Evolutionary conservation across 2,113 vertebrate species (phyloP), one percentile per base, ranked within the genome.

Genomic region (Dromiciops gliroides): DNA sequence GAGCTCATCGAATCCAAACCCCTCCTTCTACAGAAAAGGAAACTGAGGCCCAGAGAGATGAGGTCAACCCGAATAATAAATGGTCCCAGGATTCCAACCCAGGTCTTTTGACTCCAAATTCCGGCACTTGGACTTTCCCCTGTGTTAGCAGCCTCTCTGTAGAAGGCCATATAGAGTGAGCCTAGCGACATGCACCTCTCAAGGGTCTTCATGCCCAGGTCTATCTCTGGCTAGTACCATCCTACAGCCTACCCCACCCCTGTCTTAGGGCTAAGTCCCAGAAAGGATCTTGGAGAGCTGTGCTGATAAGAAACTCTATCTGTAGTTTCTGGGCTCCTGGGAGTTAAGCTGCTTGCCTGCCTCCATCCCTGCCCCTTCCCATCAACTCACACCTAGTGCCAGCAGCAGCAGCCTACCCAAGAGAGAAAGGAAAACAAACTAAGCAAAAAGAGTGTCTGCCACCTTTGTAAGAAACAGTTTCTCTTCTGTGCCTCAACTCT

Each of bases 21-120:
- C 88, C 8, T 52, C 52, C 88, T 89, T 96, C 94, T 95, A 95
- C 90, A 95, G 44, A 37, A 92, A 56, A 93, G 48, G 94, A 92
- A 95, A 92, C 23, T 89, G 94, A 92, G 37, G 53, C 48, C 52
- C 48, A 95, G 67, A 92, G 24, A 95, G 92, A 14, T 89, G 91
- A 88, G 24, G 24, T 89, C 48, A 50, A 50, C 12, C 50, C 22
- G 93, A 51, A 3, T 90, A 89, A 48, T 94, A 47, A 83, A 52
- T 47, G 93, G n/a, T 16, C n/a, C 50, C 31, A 89, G 12, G 67
- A 8, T 75, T 75, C 67, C 67, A 83, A 44, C 67, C 37, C 67
- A n/a, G 31, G 26, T 10, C 2, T 14, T 67, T 67, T 31, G 31
- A 67, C 60, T 37, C 60, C 31, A 67, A 37, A 14, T 37, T 67